Base-by-base conservation (phyloP, 2,888 invertebrate genomes). In the Trichopoda pennipes region DNA sequence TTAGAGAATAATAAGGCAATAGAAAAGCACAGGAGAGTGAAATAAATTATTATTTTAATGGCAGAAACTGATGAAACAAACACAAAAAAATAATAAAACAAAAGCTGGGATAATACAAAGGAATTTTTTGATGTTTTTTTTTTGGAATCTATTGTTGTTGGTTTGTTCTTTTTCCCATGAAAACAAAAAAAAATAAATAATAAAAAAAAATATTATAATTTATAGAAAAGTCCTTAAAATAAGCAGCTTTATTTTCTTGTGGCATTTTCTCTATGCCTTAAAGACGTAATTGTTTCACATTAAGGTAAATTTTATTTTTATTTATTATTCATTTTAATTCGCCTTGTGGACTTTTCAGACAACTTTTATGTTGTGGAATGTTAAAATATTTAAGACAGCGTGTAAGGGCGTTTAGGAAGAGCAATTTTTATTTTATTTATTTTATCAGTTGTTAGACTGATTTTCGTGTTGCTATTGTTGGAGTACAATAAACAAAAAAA, bases 31-130 rank as follows among this genome's bases (percentile, higher is more conserved):
- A n/a, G 12, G n/a, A 61, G 69, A 55, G 23, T 68, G 28, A 75
- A 75, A 75, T 60, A 75, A 75, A 75, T 75, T 35, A 55, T 58
- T 75, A 28, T 60, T 51, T 58, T 35, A 23, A 42, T 75, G 51
- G 19, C 12, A 6, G 23, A 3, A 32, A 56, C n/a, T 58, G 7
- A 49, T 44, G 12, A 23, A 38, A 35, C 58, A 28, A 28, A 6
- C 28, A 28, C 12, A 7, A 55, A 44, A 38, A 23, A 16, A n/a
- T 6, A 0, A 19, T 28, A 42, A 66, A 75, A 58, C 16, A 58
- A 66, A 66, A 51, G 49, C 74, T 35, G 14, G 19, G 14, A 49
- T 64, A 74, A 64, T 28, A 35, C 53, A 38, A 58, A 51, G n/a
- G 51, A 60, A 21, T 51, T 51, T 17, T 47, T 9, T 8, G 23